Evolutionary conservation across 1,140 invertebrate species (phyloP).

Genomic region (Copidosoma floridanum): DNA sequence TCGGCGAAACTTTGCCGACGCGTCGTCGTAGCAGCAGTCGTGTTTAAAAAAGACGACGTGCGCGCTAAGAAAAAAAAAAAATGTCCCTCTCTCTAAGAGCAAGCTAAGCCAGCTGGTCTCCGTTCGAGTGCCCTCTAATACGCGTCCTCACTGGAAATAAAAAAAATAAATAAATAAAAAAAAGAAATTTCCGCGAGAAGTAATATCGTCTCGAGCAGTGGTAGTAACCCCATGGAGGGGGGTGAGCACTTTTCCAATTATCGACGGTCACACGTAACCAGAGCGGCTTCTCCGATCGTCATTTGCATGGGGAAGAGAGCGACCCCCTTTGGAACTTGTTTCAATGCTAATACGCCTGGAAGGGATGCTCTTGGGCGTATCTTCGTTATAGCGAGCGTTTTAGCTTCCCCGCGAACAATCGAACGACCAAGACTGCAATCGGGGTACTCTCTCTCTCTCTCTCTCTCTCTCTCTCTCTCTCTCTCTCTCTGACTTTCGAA

Average conservation of each 20-base stretch:
- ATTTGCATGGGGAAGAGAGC: background rate
- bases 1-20: constrained; percentile 7
- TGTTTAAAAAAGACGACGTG: constrained; percentile 2
- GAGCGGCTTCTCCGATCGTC: background rate
- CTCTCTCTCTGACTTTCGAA: too few relatives aligned
- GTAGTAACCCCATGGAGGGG: too few relatives aligned
- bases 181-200: background rate
- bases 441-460: too few relatives aligned
- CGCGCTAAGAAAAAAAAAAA: background rate
- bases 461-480: too few relatives aligned
- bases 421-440: too few relatives aligned
- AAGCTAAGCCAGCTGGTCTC: background rate
- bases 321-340: constrained; percentile 2
- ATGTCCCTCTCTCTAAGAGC: too few relatives aligned
- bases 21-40: too few relatives aligned
- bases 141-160: too few relatives aligned
- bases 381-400: too few relatives aligned
- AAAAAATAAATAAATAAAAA: background rate
- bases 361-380: too few relatives aligned
- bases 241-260: constrained; percentile 13
- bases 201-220: background rate
- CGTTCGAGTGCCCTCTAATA: too few relatives aligned
- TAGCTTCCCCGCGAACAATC: too few relatives aligned
- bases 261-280: background rate
- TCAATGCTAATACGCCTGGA: constrained; percentile 8